Percentiles rank a stretch among this genome's conserved stretches.
Conservation (phyloP, 2,113 vertebrate genomes). For the Misgurnus anguillicaudatus region DNA sequence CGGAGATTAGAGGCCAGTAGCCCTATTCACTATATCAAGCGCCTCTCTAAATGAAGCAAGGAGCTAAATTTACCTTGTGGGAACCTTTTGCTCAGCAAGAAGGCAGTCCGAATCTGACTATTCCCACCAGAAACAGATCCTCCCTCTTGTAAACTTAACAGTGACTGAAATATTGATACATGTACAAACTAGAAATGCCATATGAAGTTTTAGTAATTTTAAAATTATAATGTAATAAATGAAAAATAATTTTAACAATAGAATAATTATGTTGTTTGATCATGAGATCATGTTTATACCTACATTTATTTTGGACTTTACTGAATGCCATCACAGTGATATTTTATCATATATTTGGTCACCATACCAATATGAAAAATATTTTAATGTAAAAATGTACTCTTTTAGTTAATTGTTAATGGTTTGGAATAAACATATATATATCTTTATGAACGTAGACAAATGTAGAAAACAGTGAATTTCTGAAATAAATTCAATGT, state of each 20-base stretch:
- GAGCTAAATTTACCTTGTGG: conserved; percentile 49
- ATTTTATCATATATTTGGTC: not conserved
- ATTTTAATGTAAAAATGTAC: no score
- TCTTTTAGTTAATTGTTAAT: no score
- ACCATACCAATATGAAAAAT: not conserved
- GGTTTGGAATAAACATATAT: no score
- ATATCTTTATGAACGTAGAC: not conserved
- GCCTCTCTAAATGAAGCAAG: conserved; percentile 43
- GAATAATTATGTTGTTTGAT: conserved; percentile 1
- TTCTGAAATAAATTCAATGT: not conserved
- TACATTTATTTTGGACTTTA: conserved; percentile 34
- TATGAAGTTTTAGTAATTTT: not conserved
- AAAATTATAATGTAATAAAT: no score
- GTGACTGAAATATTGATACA: not conserved
- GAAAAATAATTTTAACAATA: no score
- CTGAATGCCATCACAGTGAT: conserved; percentile 32
- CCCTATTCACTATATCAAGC: conserved; percentile 41
- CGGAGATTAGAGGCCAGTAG: conserved; percentile 17
- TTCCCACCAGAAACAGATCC: not conserved
- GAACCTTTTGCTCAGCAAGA: conserved; percentile 50
- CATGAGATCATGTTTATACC: conserved; percentile 7
- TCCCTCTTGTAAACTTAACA: not conserved
- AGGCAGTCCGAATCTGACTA: conserved; percentile 30
- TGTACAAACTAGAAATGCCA: not conserved
- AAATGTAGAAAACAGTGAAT: not conserved